Evolutionary conservation across 2,888 invertebrate genomes (phyloP).

Genomic region (Lumbricus terrestris): DNA sequence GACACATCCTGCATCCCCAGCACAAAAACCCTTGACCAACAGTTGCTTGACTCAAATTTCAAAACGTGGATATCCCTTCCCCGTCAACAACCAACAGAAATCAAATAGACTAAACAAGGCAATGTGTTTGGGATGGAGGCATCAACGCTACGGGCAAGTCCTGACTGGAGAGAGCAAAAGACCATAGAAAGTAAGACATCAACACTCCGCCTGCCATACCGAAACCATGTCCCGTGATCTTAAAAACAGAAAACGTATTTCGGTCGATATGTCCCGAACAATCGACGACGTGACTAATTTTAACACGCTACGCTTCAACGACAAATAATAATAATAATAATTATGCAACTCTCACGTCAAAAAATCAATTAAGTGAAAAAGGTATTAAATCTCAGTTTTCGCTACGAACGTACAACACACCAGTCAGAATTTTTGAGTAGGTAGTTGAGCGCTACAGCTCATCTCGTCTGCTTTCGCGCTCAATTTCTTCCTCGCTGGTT

Average conservation of each 20-base stretch:
- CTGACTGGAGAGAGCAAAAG: not conserved
- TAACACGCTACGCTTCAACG: not conserved
- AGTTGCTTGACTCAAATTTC: not conserved
- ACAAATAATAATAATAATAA: constrained; percentile 6
- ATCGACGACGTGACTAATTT: not conserved
- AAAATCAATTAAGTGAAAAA: not conserved
- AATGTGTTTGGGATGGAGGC: not conserved
- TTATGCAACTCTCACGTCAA: constrained; percentile 13
- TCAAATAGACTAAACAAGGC: not conserved
- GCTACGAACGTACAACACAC: not conserved
- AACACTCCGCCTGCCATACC: not conserved
- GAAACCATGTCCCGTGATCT: not conserved
- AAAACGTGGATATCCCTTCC: not conserved
- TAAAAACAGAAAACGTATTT: constrained; percentile 3
- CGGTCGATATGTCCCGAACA: not conserved
- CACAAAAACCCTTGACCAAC: not conserved
- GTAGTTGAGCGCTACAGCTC: not conserved
- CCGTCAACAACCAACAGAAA: not conserved
- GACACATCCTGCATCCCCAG: not conserved
- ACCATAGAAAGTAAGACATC: not conserved
- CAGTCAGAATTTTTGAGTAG: not conserved
- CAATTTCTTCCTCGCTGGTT: not conserved
- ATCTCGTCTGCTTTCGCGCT: not conserved
- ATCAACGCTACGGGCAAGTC: not conserved
- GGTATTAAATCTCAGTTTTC: constrained; percentile 9